These are phyloP conservation scores for Vulpes ferrilata DNA, from an alignment of 2,113 vertebrate genomes.

Conservation along the genomic window DNA sequence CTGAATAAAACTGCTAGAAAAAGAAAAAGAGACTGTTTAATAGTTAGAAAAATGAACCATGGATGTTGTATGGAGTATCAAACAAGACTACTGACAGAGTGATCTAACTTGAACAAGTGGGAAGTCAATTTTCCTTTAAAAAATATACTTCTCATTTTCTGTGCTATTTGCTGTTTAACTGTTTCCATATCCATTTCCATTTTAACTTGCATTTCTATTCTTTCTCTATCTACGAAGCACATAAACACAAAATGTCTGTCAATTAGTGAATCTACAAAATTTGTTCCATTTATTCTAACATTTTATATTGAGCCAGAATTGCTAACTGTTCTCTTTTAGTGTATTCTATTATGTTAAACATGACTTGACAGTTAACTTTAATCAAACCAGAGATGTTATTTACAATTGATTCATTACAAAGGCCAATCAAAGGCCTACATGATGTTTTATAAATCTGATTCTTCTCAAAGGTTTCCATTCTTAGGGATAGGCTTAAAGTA, in stretches of 20 bases:
- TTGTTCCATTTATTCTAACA: not conserved
- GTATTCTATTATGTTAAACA: not conserved
- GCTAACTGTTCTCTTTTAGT: not conserved
- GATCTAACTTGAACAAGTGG: not conserved
- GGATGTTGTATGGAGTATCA: not conserved
- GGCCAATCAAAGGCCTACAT: not conserved
- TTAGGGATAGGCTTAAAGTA: not conserved
- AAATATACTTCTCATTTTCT: not conserved
- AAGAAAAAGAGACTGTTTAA: not conserved
- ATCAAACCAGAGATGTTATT: not conserved
- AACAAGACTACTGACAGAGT: not conserved
- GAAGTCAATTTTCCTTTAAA: not conserved
- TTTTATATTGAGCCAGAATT: not conserved
- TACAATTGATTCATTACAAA: not conserved
- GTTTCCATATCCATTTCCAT: not conserved
- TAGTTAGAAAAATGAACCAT: not conserved
- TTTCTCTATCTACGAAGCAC: not conserved
- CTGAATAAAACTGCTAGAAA: not conserved
- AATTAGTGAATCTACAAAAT: not conserved
- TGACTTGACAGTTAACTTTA: not conserved
- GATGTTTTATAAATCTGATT: not conserved
- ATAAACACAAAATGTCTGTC: not conserved
- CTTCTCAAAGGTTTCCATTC: not conserved
- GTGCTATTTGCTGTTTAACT: not conserved
- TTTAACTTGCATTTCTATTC: not conserved